phyloP scores from a whole-genome alignment of 2,113 vertebrate genomes.

The Narcine bancroftii region DNA sequence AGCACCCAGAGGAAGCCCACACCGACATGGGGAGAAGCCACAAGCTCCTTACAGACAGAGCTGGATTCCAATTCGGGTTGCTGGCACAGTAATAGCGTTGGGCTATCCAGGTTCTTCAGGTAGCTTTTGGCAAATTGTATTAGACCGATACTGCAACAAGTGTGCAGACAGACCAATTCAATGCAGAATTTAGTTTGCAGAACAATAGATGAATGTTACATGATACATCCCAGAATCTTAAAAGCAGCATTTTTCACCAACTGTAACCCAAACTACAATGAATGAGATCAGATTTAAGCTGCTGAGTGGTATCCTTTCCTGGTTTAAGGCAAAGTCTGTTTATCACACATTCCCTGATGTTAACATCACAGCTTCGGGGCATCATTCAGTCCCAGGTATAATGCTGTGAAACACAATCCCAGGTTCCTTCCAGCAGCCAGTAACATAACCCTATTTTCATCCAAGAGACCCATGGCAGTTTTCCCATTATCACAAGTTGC shows the following conservation, averaged over 20 bases:
- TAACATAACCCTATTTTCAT: background rate
- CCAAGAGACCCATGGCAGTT: background rate
- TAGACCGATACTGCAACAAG: background rate
- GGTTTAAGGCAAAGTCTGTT: background rate
- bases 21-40: no score
- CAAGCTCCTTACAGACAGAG: no score
- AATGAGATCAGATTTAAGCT: background rate
- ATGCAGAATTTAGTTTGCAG: background rate
- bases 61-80: no score
- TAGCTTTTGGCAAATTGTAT: no score
- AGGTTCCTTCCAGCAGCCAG: background rate
- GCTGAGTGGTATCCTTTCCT: background rate
- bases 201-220: background rate
- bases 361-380: no score
- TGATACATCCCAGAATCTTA: background rate
- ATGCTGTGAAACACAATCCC: background rate
- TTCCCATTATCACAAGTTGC: no score
- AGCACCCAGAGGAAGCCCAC: no score
- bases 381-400: constrained; percentile 20
- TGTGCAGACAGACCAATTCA: background rate
- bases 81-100: no score
- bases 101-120: no score
- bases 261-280: background rate
- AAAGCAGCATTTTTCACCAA: no score
- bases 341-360: background rate